Evolutionary conservation across 1,140 invertebrate species (phyloP), one percentile per base, ranked within the genome.

Genomic region (Colletes gigas): DNA sequence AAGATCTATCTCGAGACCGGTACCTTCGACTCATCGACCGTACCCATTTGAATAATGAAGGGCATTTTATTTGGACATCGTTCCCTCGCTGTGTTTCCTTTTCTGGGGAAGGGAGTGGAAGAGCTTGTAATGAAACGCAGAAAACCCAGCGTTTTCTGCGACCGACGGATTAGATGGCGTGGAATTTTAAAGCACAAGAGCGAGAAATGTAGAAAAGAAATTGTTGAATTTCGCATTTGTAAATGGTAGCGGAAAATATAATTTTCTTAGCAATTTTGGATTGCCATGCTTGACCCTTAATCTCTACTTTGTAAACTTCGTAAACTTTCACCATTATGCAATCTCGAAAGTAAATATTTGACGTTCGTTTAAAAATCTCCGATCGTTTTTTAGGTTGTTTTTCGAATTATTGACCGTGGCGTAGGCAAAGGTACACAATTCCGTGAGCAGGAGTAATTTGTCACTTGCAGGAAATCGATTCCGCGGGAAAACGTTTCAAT

Each of bases 11-110:
- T 78, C 59, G 60, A 66, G 21, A n/a, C 21, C 17, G 30, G n/a
- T 44, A 12, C 9, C 69, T 59, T 57, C 65, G 57, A 77, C 59
- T 63, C 47, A 44, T 74, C 44, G 19, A 68, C 65, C 30, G 47
- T 68, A 10, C 54, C 65, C n/a, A 78, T 78, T 71, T 71, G 66
- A 82, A 82, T 71, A 78, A 82, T 71, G 74, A 82, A 50, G 65
- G 17, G 21, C 55, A 65, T 55, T 57, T 73, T 78, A 65, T 73
- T 10, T 14, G 52, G 12, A 19, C 14, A 21, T 47, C 19, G 6
- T 21, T 57, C 19, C 63, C 62, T 69, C 54, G 3, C 21, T 15
- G 6, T 47, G 15, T 12, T 47, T 14, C 21, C 15, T 47, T 17
- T 44, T 6, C 15, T 17, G 1, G 5, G 14, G 14, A 3, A 50